Evolutionary conservation across 2,113 vertebrate genomes (phyloP), one percentile per base, ranked within the genome.

Genomic region (Oncorhynchus mykiss): DNA sequence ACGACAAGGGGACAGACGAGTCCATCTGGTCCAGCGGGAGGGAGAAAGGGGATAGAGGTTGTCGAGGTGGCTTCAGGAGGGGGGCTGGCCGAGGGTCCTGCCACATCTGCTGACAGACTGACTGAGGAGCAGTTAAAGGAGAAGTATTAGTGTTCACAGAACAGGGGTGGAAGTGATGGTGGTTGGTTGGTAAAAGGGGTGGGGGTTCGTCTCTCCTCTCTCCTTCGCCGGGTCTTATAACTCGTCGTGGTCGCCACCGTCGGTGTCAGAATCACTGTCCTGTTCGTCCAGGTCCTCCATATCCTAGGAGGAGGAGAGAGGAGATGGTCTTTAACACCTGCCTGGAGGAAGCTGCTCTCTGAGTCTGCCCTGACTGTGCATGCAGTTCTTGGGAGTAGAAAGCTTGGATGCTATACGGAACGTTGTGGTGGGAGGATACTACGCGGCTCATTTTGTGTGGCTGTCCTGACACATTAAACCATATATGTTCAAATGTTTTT

Each of bases 191-290:
- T 80, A 73, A 83, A 80, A 77, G 82, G 89, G 45, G 83, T 84
- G 71, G 64, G 87, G 87, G 86, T 86, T 88, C 27, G 65, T 88
- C 88, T 91, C 87, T 82, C 88, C 81, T 88, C 88, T 91, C 87
- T 82, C 88, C 81, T 79, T 39, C 59, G 31, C 67, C 60, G 67
- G 48, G 82, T 76, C 84, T 94, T 95, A 99, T 91, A 99, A 94
- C 86, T 99, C 97, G 24, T 98, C 97, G 64, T 95, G 97, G 95
- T 95, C 59, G 93, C 83, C 64, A 93, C 84, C 64, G 8, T 65
- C 64, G 13, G 2, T 24, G 4, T 66, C 64, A 0, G 64, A 66
- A 16, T 66, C 22, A 2, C 11, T 31, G 39, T 94, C 94, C 4
- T 94, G 87, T 0, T 93, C 95, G 2, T 97, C 97, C 12, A 95